Base-by-base conservation (phyloP, 2,888 invertebrate genomes). In the Heliconius sara region DNA sequence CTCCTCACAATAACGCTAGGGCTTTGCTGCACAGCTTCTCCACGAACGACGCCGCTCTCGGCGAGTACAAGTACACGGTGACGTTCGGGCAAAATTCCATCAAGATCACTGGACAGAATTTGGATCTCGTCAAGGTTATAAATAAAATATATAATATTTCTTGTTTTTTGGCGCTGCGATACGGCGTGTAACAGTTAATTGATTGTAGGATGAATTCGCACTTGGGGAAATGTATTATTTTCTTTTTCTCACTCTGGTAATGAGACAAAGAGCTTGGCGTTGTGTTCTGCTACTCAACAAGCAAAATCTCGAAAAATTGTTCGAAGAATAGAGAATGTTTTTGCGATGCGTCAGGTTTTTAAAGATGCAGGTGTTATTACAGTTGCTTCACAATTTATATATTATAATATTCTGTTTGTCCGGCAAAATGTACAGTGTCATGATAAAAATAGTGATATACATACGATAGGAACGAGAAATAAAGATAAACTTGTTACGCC, bases 21-120 rank as follows among this genome's bases (percentile, higher is more conserved):
- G 93, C 95, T 84, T 94, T 98, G 83, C 96, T 97, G 86, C 97
- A 98, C 93, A 97, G 97, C 93, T 96, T 97, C 90, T 97, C 97
- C 87, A 97, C 97, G 86, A 97, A 97, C 93, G 98, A 98, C 94
- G 97, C 97, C 86, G 97, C 97, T 86, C 95, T 98, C 88, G 97
- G 97, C 88, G 98, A 98, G 95, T 98, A 97, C 93, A 98, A 97
- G 92, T 98, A 98, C 92, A 98, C 98, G 84, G 98, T 98, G 84
- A 97, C 96, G 87, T 97, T 98, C 88, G 98, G 98, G 84, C 96
- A 97, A 90, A 97, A 97, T 93, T 96, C 97, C 88, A 96, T 98
- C 87, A 98, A 97, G 95, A 97, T 98, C 87, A 98, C 97, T 81
- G 98, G 98, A 79, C 96, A 96, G 87, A 97, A 98, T 93, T 96